Conservation (phyloP, 1,140 invertebrate species). For the Achroia grisella region DNA sequence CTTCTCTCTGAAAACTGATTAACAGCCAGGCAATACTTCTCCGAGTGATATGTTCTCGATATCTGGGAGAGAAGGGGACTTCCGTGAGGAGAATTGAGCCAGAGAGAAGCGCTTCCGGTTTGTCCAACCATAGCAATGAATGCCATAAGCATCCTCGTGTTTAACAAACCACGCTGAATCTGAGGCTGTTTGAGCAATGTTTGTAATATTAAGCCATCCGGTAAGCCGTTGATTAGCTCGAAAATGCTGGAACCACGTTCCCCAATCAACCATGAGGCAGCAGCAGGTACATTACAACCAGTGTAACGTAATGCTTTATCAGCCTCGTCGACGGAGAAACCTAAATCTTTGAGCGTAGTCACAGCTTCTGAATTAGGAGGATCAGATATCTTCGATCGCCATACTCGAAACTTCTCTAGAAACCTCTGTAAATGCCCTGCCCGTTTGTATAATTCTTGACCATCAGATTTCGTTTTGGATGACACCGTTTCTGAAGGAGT, state of each 20-base stretch:
- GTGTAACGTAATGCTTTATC: conserved; percentile 39
- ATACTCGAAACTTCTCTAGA: conserved; percentile 50
- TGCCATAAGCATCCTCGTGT: conserved; percentile 60
- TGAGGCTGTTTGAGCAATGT: conserved; percentile 57
- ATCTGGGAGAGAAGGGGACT: conserved; percentile 56
- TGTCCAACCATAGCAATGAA: conserved; percentile 64
- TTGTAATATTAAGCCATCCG: conserved; percentile 47
- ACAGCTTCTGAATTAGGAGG: conserved; percentile 45
- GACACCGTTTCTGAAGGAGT: conserved; percentile 6
- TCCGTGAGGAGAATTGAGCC: conserved; percentile 59
- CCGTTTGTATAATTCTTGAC: conserved; percentile 27
- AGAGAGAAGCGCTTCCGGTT: conserved; percentile 47
- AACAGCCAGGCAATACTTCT: conserved; percentile 60
- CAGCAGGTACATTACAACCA: conserved; percentile 53
- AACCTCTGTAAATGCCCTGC: conserved; percentile 52
- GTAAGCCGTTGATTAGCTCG: conserved; percentile 49
- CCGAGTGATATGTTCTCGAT: conserved; percentile 59
- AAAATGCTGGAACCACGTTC: conserved; percentile 55
- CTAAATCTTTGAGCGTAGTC: conserved; percentile 39
- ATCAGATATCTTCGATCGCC: conserved; percentile 41
- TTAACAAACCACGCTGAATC: conserved; percentile 54
- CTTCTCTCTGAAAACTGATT: conserved; percentile 52
- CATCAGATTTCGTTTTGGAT: conserved; percentile 3
- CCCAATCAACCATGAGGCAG: conserved; percentile 54
- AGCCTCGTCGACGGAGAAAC: conserved; percentile 39